Conservation (phyloP, 2,888 invertebrate genomes). For the Clistopyga incitator region DNA sequence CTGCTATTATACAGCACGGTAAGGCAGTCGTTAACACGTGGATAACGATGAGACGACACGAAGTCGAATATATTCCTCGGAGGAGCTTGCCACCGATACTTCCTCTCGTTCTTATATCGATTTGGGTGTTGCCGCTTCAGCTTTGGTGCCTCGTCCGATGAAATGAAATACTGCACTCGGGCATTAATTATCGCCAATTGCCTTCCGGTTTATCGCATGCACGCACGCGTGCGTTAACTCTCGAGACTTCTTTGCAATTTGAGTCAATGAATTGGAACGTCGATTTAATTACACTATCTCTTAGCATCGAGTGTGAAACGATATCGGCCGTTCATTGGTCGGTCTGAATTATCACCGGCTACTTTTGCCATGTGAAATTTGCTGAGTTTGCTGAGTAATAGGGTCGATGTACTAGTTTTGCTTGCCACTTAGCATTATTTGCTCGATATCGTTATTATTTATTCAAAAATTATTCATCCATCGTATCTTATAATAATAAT, state of each 20-base stretch:
- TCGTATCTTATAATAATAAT: too few species aligned
- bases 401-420: neutral
- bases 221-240: constrained; percentile 34
- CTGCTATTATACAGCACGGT: neutral
- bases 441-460: too few species aligned
- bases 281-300: constrained; percentile 55
- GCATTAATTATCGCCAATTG: constrained; percentile 72
- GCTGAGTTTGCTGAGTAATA: neutral
- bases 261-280: constrained; percentile 37
- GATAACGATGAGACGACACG: constrained; percentile 45
- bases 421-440: neutral
- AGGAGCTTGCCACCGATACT: neutral
- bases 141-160: constrained; percentile 30
- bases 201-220: constrained; percentile 65
- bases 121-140: neutral
- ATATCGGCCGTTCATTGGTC: constrained; percentile 25
- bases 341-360: constrained; percentile 6
- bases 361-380: neutral
- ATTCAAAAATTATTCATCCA: too few species aligned
- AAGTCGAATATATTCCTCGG: constrained; percentile 29
- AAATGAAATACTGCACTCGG: constrained; percentile 63
- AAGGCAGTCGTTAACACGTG: constrained; percentile 19
- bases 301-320: constrained; percentile 14
- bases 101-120: neutral
- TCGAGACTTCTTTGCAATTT: constrained; percentile 34